Percentiles rank a stretch among this genome's conserved stretches.
Evolutionary conservation across 2,113 vertebrate species (phyloP).

Genomic region (Odocoileus hemionus): DNA sequence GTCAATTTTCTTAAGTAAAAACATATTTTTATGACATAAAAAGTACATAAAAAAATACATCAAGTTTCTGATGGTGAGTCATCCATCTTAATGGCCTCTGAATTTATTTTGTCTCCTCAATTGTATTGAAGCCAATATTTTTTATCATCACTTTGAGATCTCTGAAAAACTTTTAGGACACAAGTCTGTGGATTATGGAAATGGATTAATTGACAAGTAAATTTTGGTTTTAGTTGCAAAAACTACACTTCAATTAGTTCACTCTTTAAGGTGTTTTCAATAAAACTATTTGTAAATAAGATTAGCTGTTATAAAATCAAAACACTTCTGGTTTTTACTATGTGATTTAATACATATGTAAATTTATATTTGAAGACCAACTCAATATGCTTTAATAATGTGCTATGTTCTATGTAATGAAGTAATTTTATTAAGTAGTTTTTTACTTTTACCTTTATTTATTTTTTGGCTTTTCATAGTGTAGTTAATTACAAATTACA

Average conservation of each 20-base stretch:
- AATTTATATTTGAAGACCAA: neutral
- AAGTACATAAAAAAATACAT: neutral
- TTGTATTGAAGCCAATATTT: neutral
- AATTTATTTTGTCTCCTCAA: neutral
- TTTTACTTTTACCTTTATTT: neutral
- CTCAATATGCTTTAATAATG: neutral
- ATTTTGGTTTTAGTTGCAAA: neutral
- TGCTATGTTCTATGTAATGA: neutral
- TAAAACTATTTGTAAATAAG: neutral
- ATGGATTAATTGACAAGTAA: neutral
- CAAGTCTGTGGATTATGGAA: neutral
- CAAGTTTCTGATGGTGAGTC: neutral
- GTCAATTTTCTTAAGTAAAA: neutral
- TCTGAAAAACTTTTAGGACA: neutral
- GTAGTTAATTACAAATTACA: neutral
- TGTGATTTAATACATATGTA: neutral
- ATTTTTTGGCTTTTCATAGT: neutral
- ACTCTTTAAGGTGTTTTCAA: neutral
- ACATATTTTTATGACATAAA: neutral
- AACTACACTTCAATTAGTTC: neutral
- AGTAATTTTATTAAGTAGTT: neutral
- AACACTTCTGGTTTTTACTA: neutral
- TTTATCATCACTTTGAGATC: slow-evolving; percentile 1
- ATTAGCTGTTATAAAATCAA: neutral
- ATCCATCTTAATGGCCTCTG: neutral